A percentile compares a stretch with the other conserved stretches of the same genome.
Evolutionary conservation across 2,797 vertebrate species (phyloP).

Genomic region (Mallotus villosus): DNA sequence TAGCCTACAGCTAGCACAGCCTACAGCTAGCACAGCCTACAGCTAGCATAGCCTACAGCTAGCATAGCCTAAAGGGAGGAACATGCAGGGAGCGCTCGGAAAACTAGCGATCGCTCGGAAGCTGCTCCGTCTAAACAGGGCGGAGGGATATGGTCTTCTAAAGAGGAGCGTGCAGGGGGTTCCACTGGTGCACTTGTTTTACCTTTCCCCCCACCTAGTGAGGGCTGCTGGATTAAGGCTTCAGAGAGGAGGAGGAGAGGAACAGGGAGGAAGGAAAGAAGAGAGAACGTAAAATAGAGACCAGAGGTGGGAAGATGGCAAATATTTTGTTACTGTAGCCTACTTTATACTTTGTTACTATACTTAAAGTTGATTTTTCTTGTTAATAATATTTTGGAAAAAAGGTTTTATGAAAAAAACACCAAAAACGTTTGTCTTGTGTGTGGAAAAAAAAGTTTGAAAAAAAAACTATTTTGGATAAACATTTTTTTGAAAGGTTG

Average conservation of each 20-base stretch:
- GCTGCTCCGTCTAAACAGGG: not conserved
- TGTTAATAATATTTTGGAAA: no score
- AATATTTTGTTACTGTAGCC: no score
- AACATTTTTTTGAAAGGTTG: no score
- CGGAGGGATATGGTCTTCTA: conserved; percentile 15
- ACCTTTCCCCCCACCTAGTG: conserved; percentile 92
- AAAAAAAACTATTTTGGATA: no score
- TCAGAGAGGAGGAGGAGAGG: conserved; percentile 68
- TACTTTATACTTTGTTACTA: no score
- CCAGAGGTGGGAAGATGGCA: conserved; percentile 23
- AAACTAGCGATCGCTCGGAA: not conserved
- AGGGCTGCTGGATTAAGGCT: conserved; percentile 84
- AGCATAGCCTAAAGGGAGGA: not conserved
- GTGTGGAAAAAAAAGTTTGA: no score
- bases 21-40: conserved; percentile 11
- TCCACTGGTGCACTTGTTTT: conserved; percentile 69
- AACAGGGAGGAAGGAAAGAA: conserved; percentile 68
- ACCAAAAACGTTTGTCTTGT: no score
- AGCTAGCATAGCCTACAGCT: conserved; percentile 12
- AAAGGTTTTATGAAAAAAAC: no score
- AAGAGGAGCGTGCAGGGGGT: conserved; percentile 72
- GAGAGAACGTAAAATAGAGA: conserved; percentile 18
- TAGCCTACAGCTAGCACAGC: not conserved
- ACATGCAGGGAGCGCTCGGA: conserved; percentile 42
- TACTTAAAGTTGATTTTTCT: no score